Evolutionary conservation across 2,888 invertebrate species (phyloP).

Genomic region (Athetis lepigone): DNA sequence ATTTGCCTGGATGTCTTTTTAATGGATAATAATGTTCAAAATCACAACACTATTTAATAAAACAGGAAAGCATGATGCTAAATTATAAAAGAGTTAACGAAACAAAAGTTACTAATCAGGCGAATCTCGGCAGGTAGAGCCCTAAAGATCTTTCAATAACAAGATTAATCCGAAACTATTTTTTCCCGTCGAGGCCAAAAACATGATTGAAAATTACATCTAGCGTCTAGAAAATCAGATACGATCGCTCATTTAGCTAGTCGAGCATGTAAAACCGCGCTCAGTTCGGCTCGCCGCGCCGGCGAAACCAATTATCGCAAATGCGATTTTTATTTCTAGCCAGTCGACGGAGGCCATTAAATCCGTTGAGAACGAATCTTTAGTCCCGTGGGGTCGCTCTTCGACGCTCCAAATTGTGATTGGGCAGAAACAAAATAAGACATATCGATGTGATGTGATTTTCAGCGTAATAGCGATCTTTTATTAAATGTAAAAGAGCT

Average conservation of each 20-base stretch:
- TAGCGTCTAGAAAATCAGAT: conserved; percentile 49
- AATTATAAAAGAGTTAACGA: not conserved
- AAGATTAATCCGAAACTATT: not conserved
- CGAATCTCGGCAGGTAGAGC: not conserved
- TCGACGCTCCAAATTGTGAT: conserved; percentile 53
- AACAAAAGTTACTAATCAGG: not conserved
- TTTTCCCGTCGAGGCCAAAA: not conserved
- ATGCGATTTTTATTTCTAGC: conserved; percentile 83
- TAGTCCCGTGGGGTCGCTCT: conserved; percentile 62
- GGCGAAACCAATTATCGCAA: conserved; percentile 81
- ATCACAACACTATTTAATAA: not conserved
- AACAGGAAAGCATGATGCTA: not conserved
- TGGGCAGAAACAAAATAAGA: conserved; percentile 56
- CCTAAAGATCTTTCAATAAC: not conserved
- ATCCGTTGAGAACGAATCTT: conserved; percentile 64
- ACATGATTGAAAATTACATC: conserved; percentile 21
- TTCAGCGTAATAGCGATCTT: conserved; percentile 11
- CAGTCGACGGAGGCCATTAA: conserved; percentile 71
- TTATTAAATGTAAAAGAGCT: not conserved
- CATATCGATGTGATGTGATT: conserved; percentile 54
- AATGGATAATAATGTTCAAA: not conserved
- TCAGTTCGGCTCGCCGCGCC: conserved; percentile 58
- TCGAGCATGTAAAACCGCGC: conserved; percentile 65
- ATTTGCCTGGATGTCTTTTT: not conserved
- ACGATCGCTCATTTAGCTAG: conserved; percentile 62